Percentiles rank a stretch among this genome's conserved stretches.
Conservation (phyloP, 2,888 invertebrate genomes). For the Bellardia pandia region DNA sequence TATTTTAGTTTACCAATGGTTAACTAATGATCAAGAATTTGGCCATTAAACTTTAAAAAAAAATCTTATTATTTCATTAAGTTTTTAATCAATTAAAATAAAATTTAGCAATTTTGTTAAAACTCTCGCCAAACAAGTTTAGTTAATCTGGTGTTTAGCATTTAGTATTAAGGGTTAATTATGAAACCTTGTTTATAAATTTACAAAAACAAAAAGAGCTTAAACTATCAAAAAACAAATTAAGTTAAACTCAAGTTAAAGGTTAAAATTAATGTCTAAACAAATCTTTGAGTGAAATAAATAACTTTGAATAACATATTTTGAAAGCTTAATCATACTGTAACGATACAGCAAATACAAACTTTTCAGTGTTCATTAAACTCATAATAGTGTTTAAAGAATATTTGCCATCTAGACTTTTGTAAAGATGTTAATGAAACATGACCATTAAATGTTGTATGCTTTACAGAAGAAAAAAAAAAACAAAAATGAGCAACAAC, state of each 20-base stretch:
- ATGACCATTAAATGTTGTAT: constrained; percentile 55
- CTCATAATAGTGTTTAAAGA: background rate
- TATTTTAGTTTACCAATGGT: too few species aligned
- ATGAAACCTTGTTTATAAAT: too few species aligned
- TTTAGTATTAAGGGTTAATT: too few species aligned
- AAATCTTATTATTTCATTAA: too few species aligned
- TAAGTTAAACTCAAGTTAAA: too few species aligned
- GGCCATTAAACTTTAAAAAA: too few species aligned
- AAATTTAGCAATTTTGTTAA: background rate
- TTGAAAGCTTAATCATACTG: too few species aligned
- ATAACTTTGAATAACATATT: background rate
- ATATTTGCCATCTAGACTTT: background rate
- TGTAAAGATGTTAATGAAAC: constrained; percentile 60
- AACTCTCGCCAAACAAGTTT: background rate
- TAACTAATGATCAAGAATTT: too few species aligned
- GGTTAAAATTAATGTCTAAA: background rate
- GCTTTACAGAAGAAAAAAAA: constrained; percentile 12
- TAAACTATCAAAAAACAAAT: background rate
- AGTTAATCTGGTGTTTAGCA: background rate
- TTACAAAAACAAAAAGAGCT: too few species aligned
- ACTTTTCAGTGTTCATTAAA: too few species aligned
- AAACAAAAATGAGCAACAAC: constrained; percentile 33
- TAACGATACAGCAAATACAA: too few species aligned
- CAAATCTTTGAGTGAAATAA: too few species aligned
- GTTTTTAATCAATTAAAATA: background rate